Conservation (phyloP, 2,113 vertebrate species). For the Asarcornis scutulata region DNA sequence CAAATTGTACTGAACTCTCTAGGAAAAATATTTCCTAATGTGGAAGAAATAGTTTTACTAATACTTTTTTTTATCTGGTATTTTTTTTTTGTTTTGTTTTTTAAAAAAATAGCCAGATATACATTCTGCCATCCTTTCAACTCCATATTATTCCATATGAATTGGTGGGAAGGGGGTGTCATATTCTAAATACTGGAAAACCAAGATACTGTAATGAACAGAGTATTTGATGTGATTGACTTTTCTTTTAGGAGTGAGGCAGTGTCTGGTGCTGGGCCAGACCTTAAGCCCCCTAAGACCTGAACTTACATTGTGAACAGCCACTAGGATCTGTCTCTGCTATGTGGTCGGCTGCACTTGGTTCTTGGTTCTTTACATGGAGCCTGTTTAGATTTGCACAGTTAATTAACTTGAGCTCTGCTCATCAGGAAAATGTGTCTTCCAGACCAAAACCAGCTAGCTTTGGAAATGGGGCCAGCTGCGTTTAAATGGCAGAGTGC, state of each 20-base stretch:
- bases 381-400: neutral
- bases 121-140: neutral
- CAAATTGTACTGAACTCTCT: neutral
- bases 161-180: neutral
- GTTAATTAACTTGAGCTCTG: neutral
- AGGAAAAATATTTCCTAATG: neutral
- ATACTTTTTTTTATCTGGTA: neutral
- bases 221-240: neutral
- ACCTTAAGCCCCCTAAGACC: neutral
- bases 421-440: neutral
- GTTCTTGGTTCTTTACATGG: neutral
- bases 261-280: neutral
- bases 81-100: neutral
- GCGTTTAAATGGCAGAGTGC: neutral
- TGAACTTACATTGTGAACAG: neutral
- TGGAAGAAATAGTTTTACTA: neutral
- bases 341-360: neutral
- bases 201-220: neutral
- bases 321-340: neutral
- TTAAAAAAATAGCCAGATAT: fast-evolving
- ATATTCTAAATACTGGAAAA: neutral
- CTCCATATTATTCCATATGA: neutral
- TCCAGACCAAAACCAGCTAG: neutral
- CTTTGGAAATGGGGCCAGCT: neutral
- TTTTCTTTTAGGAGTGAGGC: neutral